Percentiles rank a stretch among this genome's conserved stretches.
phyloP scores from a whole-genome alignment of 2,113 vertebrate genomes.

The Bubo scandiacus region DNA sequence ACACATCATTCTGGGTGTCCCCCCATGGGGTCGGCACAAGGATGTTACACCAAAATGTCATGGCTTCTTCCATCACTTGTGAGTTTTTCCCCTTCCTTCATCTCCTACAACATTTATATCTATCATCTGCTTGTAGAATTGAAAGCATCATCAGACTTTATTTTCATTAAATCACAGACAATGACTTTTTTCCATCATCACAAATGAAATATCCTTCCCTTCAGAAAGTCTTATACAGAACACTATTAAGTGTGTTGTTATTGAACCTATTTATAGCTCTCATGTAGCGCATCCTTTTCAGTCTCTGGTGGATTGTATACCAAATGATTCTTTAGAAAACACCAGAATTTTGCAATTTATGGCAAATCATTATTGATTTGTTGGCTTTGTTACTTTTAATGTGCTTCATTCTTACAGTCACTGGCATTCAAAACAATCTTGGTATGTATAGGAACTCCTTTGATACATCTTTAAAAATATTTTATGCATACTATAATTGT shows the following conservation, averaged over 20 bases:
- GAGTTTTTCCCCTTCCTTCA: background rate
- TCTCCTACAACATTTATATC: background rate
- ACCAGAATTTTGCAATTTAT: background rate
- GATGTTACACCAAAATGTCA: background rate
- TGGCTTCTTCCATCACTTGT: background rate
- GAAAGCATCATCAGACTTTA: background rate
- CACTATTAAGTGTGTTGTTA: background rate
- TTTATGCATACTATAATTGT: background rate
- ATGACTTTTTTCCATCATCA: background rate
- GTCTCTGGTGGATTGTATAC: background rate
- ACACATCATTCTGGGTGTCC: background rate
- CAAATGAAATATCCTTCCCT: background rate
- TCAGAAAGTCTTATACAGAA: background rate
- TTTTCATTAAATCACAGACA: background rate
- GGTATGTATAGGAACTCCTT: background rate
- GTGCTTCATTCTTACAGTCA: background rate
- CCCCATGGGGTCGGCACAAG: background rate
- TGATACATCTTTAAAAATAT: background rate
- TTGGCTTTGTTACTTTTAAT: background rate
- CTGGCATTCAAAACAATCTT: background rate
- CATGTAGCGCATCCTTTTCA: background rate
- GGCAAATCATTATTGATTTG: background rate
- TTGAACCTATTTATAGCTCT: background rate
- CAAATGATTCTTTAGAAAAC: background rate
- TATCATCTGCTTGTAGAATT: background rate